phyloP scores from a whole-genome alignment of 53 echinoderm and acorn worm species.

The Apostichopus leukothele region DNA sequence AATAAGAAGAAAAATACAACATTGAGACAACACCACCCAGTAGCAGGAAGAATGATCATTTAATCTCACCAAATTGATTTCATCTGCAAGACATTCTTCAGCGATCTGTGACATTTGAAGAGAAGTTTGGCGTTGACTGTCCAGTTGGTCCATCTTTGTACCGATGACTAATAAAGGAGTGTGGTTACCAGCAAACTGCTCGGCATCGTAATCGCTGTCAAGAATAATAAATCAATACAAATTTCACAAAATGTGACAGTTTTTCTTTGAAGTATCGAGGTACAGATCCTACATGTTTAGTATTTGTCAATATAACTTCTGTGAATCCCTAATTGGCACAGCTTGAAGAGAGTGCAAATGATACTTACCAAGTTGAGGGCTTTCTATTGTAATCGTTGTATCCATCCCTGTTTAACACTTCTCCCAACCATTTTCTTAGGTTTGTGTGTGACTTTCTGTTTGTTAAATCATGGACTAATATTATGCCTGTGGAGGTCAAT shows the following conservation, averaged over 20 bases:
- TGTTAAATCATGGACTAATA: conserved; percentile 94
- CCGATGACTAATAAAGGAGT: conserved; percentile 90
- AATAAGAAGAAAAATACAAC: no score
- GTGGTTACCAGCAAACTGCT: conserved; percentile 89
- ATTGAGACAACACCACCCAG: no score
- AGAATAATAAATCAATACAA: conserved; percentile 1
- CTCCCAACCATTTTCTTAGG: conserved; percentile 85
- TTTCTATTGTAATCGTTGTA: conserved; percentile 42
- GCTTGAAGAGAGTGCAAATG: no score
- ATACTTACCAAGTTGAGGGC: conserved; percentile 61
- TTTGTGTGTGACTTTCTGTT: conserved; percentile 92
- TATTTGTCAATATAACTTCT: no score
- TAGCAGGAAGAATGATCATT: not conserved
- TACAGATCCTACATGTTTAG: no score
- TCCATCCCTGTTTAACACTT: conserved; percentile 75
- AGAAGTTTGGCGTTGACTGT: conserved; percentile 65
- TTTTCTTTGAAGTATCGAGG: no score
- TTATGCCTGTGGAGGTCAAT: conserved; percentile 72
- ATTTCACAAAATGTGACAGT: no score
- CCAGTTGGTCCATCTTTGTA: conserved; percentile 88
- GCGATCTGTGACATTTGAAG: conserved; percentile 80
- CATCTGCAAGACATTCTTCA: conserved; percentile 96
- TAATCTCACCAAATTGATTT: conserved; percentile 86
- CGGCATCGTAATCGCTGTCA: conserved; percentile 82
- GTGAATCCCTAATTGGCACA: no score